These are phyloP conservation scores for Meda fulgida DNA, from an alignment of 2,797 vertebrate genomes.

Conservation along the genomic window DNA sequence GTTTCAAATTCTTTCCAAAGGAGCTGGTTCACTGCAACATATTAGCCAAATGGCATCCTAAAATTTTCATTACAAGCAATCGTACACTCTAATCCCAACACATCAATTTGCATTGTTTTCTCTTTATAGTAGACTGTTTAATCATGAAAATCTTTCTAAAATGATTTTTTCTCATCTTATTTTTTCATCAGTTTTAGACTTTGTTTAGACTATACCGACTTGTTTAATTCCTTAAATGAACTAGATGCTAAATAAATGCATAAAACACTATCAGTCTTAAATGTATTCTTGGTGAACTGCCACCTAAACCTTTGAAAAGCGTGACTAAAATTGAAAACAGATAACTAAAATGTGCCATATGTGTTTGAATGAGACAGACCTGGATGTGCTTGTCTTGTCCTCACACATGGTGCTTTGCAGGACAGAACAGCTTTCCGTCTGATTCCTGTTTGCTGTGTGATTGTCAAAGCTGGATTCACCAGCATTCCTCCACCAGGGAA, in stretches of 20 bases:
- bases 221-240: slow-evolving; percentile 3
- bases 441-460: slow-evolving; percentile 35
- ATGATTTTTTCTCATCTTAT: not conserved
- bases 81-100: not conserved
- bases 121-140: not conserved
- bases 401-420: slow-evolving; percentile 36
- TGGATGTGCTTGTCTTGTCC: slow-evolving; percentile 31
- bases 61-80: not conserved
- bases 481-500: slow-evolving; percentile 13
- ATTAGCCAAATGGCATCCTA: not conserved
- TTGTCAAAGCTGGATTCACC: slow-evolving; percentile 29
- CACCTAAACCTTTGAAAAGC: not conserved
- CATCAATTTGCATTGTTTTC: not conserved
- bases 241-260: not conserved
- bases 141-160: not conserved
- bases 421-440: slow-evolving; percentile 26
- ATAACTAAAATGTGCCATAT: not conserved
- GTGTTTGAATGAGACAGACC: slow-evolving; percentile 19
- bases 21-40: not conserved
- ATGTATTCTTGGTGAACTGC: not conserved
- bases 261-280: not conserved
- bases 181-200: not conserved
- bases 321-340: not conserved
- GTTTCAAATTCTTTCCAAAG: slow-evolving; percentile 1
- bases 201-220: not conserved